phyloP scores from a whole-genome alignment of 2,888 invertebrate genomes.

The Rhaphigaster nebulosa region DNA sequence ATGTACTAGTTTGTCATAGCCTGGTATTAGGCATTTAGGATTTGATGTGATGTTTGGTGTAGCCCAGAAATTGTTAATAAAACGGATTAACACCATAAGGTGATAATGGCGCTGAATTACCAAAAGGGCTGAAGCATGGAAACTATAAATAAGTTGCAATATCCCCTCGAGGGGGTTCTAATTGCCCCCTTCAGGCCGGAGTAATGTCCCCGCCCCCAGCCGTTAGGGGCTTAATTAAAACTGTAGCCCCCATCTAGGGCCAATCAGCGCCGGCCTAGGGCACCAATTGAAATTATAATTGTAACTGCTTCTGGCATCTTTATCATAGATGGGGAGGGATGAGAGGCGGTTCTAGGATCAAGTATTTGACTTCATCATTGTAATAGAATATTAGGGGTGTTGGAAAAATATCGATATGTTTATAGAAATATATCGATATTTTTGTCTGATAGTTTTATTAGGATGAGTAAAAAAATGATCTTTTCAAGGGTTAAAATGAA shows the following conservation, averaged over 20 bases:
- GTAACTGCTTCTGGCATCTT: neutral
- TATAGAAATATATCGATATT: no score
- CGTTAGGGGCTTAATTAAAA: constrained; percentile 35
- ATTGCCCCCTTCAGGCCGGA: neutral
- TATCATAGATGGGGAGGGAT: neutral
- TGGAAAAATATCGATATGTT: no score
- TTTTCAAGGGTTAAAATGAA: no score
- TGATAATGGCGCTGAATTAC: neutral
- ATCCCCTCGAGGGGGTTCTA: neutral
- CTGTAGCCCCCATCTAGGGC: constrained; percentile 4
- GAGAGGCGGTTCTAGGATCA: neutral
- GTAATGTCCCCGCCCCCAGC: constrained; percentile 24
- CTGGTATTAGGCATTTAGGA: no score
- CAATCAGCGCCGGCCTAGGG: neutral
- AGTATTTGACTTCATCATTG: no score
- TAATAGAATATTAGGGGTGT: no score
- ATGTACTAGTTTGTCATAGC: no score
- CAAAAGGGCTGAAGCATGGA: neutral
- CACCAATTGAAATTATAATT: neutral
- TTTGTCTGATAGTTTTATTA: no score
- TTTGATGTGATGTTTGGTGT: no score
- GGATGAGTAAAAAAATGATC: no score
- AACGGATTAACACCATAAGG: neutral
- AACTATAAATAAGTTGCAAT: neutral
- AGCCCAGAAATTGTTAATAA: constrained; percentile 18